phyloP scores from a whole-genome alignment of 2,113 vertebrate genomes.

The Gymnarchus niloticus region DNA sequence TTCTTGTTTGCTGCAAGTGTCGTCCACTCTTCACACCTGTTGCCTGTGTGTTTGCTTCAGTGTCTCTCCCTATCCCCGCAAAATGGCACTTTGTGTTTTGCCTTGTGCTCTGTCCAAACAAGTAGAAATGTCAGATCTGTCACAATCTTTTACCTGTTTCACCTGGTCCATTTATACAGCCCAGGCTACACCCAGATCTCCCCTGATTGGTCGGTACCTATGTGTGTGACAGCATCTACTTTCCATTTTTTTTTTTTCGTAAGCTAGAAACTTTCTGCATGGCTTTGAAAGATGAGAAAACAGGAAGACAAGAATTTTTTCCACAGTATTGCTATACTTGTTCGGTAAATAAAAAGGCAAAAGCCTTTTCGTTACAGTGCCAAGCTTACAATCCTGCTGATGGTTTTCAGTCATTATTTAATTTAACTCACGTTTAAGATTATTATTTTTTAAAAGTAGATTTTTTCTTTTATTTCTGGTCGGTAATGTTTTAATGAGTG shows the following conservation, averaged over 20 bases:
- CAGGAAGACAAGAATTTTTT: slow-evolving; percentile 35
- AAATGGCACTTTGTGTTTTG: background rate
- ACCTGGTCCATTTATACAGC: slow-evolving; percentile 61
- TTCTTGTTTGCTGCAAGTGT: slow-evolving; percentile 33
- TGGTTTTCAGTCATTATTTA: background rate
- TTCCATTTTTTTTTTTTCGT: slow-evolving; percentile 30
- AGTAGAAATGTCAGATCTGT: slow-evolving; percentile 14
- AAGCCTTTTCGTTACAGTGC: background rate
- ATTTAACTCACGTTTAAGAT: background rate
- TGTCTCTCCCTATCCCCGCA: slow-evolving; percentile 4
- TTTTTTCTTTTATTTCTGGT: background rate
- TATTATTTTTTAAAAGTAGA: background rate
- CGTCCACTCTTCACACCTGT: slow-evolving; percentile 4
- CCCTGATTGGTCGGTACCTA: slow-evolving; percentile 54
- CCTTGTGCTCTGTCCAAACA: slow-evolving; percentile 53
- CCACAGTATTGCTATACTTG: slow-evolving; percentile 27
- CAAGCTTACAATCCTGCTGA: background rate
- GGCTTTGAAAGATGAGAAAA: slow-evolving; percentile 19
- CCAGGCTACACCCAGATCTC: slow-evolving; percentile 52
- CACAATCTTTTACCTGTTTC: slow-evolving; percentile 54
- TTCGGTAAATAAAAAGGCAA: background rate
- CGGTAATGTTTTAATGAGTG: background rate
- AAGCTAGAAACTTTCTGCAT: slow-evolving; percentile 45
- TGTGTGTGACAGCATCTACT: slow-evolving; percentile 38
- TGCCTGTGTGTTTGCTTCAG: slow-evolving; percentile 1